Evolutionary conservation across 2,888 invertebrate genomes (phyloP), one percentile per base, ranked within the genome.

Genomic region (Volucella zonaria): DNA sequence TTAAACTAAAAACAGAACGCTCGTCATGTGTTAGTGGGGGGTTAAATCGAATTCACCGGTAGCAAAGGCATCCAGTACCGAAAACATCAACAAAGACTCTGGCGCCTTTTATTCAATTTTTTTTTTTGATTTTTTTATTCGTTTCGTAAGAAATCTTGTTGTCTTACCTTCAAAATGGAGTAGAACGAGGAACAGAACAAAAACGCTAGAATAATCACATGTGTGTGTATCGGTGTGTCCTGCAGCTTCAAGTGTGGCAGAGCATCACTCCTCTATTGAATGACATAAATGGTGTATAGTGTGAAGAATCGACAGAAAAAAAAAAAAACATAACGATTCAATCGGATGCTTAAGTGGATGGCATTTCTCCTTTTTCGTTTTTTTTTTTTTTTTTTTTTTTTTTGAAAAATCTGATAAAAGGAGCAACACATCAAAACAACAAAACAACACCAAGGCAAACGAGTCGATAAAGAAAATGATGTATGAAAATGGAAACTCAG

Each of bases 401-500:
- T 11, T 31, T 1, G 0, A 43, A 74, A 58, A 31, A 31, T 49
- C 47, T n/a, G 23, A 67, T 43, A 43, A 11, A 68, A 54, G 45
- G 14, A 45, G 45, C 11, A 45, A 45, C 45, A n/a, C 3, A 11
- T 11, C 11, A 11, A 42, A 59, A 38, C 12, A 71, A 40, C 9
- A 59, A 56, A 42, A 47, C 31, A 23, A 43, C 9, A 18, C 18
- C 49, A 59, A 52, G 31, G 58, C 8, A 58, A 70, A 58, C 51
- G 64, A 64, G 64, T 66, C 62, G 79, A 75, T 79, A 80, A 61
- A 52, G 49, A 61, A 54, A 71, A 75, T 71, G 75, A 70, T 83
- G 80, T 67, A 75, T 75, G 75, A 79, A 83, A 80, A 79, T 80
- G 74, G 70, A 83, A 83, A 71, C 80, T 75, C 64, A 78, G 73